These are phyloP conservation scores for Thalpophila matura DNA, from an alignment of 2,888 invertebrate genomes.

Conservation along the genomic window DNA sequence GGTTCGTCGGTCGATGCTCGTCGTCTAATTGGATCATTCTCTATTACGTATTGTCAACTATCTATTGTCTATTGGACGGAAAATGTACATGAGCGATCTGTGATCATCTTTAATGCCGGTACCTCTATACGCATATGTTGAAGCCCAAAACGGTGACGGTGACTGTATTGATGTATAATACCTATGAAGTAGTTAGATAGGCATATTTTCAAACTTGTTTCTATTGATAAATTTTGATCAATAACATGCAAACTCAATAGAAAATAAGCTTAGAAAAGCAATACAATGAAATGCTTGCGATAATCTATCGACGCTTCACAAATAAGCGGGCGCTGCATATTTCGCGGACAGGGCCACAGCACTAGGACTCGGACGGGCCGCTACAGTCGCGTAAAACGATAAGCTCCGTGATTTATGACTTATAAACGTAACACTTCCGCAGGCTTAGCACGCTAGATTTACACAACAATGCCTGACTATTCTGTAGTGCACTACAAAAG, in stretches of 20 bases:
- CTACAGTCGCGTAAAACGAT: conserved; percentile 79
- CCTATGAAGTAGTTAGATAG: neutral
- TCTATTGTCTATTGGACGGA: too few relatives aligned
- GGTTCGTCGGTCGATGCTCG: too few relatives aligned
- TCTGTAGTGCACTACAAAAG: conserved; percentile 58
- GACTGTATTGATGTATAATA: neutral
- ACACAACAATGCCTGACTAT: conserved; percentile 66
- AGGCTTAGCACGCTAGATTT: conserved; percentile 76
- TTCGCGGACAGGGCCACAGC: conserved; percentile 74
- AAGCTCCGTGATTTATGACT: conserved; percentile 86
- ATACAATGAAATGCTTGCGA: conserved; percentile 61
- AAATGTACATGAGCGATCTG: too few relatives aligned
- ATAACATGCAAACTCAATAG: conserved; percentile 25
- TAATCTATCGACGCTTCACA: conserved; percentile 65
- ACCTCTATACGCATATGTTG: conserved; percentile 26
- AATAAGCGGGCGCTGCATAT: conserved; percentile 79
- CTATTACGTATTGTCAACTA: too few relatives aligned
- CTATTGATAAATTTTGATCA: conserved; percentile 29
- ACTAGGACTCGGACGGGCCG: conserved; percentile 51
- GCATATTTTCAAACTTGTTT: conserved; percentile 26
- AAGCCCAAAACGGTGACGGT: conserved; percentile 12
- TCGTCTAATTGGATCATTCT: too few relatives aligned
- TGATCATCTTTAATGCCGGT: too few relatives aligned
- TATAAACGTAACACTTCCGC: conserved; percentile 86
- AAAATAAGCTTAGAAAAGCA: conserved; percentile 41